Base-by-base conservation (phyloP, 2,888 invertebrate genomes). In the Sipha maydis region DNA sequence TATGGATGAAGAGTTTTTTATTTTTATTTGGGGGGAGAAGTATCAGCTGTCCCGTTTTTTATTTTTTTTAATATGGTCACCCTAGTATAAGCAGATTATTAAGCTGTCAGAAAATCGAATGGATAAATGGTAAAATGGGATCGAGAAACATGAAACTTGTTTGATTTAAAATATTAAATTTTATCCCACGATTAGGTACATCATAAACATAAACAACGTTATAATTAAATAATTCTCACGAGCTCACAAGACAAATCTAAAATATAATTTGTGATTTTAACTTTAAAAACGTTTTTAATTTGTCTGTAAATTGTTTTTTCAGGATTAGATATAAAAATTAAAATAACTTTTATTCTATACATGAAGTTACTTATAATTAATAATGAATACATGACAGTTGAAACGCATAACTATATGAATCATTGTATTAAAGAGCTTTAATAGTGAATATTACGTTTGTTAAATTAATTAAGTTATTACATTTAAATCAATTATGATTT, bases 261-360 rank as follows among this genome's bases (percentile, higher is more conserved):
- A 73, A 73, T n/a, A 56, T 38, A 25, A 54, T 83, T 75, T 17
- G 38, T 75, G 56, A 83, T 83, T 71, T 56, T 75, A 83, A 75
- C 56, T 83, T 11, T 75, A 11, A n/a, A 79, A 75, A 38, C 21
- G 56, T 38, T 83, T 83, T 75, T 56, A 38, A 56, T 34, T 73
- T n/a, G 31, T 8, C 31, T 75, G 69, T 56, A 77, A 69, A 69
- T 31, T 21, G n/a, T 69, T 78, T 78, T 31, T 31, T 76, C 21
- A 48, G 78, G 61, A 85, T 77, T 69, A 67, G 25, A 77, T 69
- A 78, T 25, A 21, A 25, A 48, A 61, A 77, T 48, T n/a, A 54
- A 54, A 9, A 76, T 54, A 77, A 28, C 48, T 3, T 21, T 54
- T 54, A 48, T 76, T 4, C 11, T 76, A 76, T 17, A 48, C 48